Conservation (phyloP, 2,888 invertebrate genomes). For the Orgyia antiqua region DNA sequence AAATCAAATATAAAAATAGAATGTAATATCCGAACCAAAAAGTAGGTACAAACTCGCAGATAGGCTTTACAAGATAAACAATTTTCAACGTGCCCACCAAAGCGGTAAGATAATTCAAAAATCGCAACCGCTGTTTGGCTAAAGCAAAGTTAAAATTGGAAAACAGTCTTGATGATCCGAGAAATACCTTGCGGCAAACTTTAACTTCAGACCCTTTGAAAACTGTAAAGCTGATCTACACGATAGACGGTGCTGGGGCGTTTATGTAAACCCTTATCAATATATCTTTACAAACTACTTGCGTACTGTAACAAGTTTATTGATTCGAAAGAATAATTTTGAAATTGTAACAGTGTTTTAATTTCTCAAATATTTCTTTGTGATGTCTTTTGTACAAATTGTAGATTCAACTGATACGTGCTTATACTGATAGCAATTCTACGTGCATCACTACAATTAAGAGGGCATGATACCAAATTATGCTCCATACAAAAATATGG, state of each 20-base stretch:
- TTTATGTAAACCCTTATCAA: slow-evolving; percentile 57
- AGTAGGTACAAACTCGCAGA: too few relatives aligned
- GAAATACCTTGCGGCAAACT: slow-evolving; percentile 64
- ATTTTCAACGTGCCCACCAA: slow-evolving; percentile 55
- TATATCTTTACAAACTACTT: slow-evolving; percentile 35
- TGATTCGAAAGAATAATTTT: slow-evolving; percentile 13
- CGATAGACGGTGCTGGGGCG: slow-evolving; percentile 53
- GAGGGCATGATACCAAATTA: too few relatives aligned
- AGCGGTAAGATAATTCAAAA: slow-evolving; percentile 66
- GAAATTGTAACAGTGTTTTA: slow-evolving; percentile 7
- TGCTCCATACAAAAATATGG: too few relatives aligned
- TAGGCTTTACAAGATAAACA: slow-evolving; percentile 50
- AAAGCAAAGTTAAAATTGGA: slow-evolving; percentile 69
- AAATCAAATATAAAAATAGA: too few relatives aligned
- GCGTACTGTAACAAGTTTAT: slow-evolving; percentile 29
- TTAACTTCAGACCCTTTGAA: slow-evolving; percentile 63
- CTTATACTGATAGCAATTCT: too few relatives aligned
- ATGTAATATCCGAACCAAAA: too few relatives aligned
- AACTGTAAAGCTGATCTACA: slow-evolving; percentile 58
- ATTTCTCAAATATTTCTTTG: too few relatives aligned
- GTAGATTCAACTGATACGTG: too few relatives aligned
- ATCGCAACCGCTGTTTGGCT: slow-evolving; percentile 52
- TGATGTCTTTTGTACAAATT: too few relatives aligned
- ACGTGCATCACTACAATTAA: too few relatives aligned
- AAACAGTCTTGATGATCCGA: slow-evolving; percentile 66